Conservation (phyloP, 2,797 vertebrate species). For the Muscicapa striata region DNA sequence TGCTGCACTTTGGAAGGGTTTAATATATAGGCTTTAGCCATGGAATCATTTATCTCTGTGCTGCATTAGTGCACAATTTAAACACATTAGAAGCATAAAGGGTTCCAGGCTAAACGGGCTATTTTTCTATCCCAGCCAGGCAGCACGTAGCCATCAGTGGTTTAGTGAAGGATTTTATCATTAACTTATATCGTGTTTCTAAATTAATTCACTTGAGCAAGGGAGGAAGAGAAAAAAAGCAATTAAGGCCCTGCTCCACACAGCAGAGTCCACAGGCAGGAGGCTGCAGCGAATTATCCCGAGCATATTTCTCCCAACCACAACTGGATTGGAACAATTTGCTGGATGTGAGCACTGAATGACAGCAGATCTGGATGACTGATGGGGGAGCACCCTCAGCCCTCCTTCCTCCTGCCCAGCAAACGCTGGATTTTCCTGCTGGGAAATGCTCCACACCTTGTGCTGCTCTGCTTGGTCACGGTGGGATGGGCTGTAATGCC, state of each 20-base stretch:
- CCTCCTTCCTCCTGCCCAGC: neutral
- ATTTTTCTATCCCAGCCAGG: constrained; percentile 7
- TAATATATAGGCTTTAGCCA: neutral
- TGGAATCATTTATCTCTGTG: constrained; percentile 12
- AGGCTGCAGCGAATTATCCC: constrained; percentile 18
- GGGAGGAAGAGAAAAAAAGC: neutral
- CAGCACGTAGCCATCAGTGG: neutral
- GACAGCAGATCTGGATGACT: neutral
- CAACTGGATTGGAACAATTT: constrained; percentile 49
- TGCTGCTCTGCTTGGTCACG: fast-evolving
- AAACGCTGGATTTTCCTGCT: neutral
- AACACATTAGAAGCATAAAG: neutral
- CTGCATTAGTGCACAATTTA: neutral
- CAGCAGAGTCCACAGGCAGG: constrained; percentile 35
- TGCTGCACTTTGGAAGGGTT: constrained; percentile 21
- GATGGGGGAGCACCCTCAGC: neutral
- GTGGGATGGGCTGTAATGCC: neutral
- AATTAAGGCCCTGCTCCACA: constrained; percentile 45
- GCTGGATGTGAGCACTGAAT: neutral
- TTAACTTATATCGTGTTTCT: constrained; percentile 38
- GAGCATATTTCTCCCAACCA: constrained; percentile 35
- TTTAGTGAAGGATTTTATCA: constrained; percentile 46
- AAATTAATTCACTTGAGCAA: constrained; percentile 48
- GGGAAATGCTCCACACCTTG: neutral
- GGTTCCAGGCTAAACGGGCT: neutral